Evolutionary conservation across 2,113 vertebrate species (phyloP), one percentile per base, ranked within the genome.

Genomic region (Eretmochelys imbricata): DNA sequence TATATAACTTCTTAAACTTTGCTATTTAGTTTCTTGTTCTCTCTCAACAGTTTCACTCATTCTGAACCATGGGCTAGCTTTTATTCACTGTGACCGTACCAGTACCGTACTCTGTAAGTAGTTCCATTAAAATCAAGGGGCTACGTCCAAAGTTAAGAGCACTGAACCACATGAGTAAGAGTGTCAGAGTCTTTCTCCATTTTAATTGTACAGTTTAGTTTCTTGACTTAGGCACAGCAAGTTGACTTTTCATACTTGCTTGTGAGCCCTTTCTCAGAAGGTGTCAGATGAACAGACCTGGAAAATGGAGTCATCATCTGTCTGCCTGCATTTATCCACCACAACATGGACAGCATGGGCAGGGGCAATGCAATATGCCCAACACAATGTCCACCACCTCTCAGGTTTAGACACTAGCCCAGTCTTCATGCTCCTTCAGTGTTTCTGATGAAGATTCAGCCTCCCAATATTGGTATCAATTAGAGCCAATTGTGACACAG

Each of bases 11-110:
- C 62, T 92, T 96, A 88, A n/a, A 90, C 91, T 62, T 83, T 65
- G 55, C 35, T 94, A 78, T 79, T 95, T 90, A 83, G 82, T 95
- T 93, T 89, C 87, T 84, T 93, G 55, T 92, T 93, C 83, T 89
- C 69, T 94, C 87, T 88, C 95, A 46, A 82, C 94, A 82, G 87
- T 94, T 94, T 82, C 55, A 38, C 84, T 16, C 82, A 38, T 88
- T 94, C 72, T 62, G 84, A 55, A 62, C 48, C 65, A 16, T 54
- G 50, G 81, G 19, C 57, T 12, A 59, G 57, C 57, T 53, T 53
- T 53, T 53, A 25, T 5, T 59, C 25, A 29, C 57, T 29, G 27
- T 59, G 57, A 12, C 42, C 42, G 42, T 42, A 42, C 24, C 10
- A 57, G 22, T 57, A 27, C 89, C 50, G 91, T 82, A n/a, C 50